Evolutionary conservation across 2,113 vertebrate genomes (phyloP).

Genomic region (Macroglossus sobrinus): DNA sequence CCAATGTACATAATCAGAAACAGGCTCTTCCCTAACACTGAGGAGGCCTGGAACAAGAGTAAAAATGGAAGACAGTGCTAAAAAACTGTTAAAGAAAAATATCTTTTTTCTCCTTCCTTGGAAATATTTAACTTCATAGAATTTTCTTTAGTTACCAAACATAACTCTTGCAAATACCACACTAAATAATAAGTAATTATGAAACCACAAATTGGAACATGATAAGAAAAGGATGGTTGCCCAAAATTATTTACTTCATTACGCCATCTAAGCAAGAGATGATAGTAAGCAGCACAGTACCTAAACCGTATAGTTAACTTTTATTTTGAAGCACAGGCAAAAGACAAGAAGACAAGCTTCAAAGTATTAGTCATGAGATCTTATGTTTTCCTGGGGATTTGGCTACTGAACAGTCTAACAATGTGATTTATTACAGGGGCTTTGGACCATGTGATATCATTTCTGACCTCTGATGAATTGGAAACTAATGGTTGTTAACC

Average conservation of each 20-base stretch:
- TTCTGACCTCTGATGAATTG: not conserved
- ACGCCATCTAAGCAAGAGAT: not conserved
- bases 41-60: not conserved
- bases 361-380: not conserved
- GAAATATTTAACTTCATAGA: not conserved
- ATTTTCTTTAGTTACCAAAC: not conserved
- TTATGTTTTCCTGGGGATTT: not conserved
- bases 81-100: not conserved
- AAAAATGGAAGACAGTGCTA: not conserved
- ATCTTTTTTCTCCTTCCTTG: not conserved
- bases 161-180: not conserved
- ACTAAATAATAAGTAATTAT: not conserved
- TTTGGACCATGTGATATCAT: not conserved
- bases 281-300: not conserved
- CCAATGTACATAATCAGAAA: not conserved
- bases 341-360: not conserved
- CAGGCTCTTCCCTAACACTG: not conserved
- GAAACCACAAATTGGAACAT: not conserved
- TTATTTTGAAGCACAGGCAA: not conserved
- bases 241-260: not conserved
- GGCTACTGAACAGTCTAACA: too few species aligned
- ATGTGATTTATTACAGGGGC: not conserved
- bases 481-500: not conserved
- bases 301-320: not conserved
- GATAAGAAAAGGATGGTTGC: not conserved